phyloP scores from a whole-genome alignment of 2,113 vertebrate species.

The Coturnix japonica region DNA sequence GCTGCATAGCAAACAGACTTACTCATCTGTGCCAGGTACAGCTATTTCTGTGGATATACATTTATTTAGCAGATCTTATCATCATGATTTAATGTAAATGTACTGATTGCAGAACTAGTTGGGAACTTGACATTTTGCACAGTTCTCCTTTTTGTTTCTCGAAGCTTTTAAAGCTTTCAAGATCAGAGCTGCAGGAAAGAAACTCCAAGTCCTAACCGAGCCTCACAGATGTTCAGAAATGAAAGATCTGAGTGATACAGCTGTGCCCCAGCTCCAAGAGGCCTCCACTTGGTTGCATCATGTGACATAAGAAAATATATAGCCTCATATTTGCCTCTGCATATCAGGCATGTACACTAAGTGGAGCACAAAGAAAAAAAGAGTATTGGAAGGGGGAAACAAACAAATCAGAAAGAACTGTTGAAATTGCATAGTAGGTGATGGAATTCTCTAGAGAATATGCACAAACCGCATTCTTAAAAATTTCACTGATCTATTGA shows the following conservation, averaged over 20 bases:
- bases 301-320: background rate
- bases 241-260: background rate
- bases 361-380: background rate
- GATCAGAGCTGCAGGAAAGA: background rate
- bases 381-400: background rate
- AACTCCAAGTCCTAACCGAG: background rate
- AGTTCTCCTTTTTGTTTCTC: background rate
- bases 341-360: background rate
- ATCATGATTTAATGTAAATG: background rate
- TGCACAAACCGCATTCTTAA: background rate
- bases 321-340: background rate
- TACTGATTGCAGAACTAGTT: background rate
- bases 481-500: background rate
- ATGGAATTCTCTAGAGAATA: background rate
- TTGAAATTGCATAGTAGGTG: background rate
- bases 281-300: background rate
- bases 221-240: background rate
- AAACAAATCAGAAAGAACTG: background rate
- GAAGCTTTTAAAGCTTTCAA: background rate
- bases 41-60: background rate
- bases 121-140: background rate
- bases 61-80: background rate
- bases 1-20: background rate
- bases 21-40: background rate
- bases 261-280: background rate